Conservation (phyloP, 2,888 invertebrate genomes). For the Apamea anceps region DNA sequence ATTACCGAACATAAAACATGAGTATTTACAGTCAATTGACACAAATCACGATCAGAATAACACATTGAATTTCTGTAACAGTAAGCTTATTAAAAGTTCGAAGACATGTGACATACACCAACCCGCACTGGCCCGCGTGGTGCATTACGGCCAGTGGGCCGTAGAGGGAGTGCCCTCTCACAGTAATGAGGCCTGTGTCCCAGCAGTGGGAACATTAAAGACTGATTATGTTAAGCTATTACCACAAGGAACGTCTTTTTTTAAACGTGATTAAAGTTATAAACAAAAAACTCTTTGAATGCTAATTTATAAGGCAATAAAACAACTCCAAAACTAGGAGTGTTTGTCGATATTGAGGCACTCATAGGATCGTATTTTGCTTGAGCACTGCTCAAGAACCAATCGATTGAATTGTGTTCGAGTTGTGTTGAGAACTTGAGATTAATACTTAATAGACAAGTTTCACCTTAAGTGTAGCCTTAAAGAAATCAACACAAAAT, state of each 20-base stretch:
- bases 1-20: slow-evolving; percentile 32
- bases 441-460: no score
- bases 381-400: not conserved
- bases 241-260: not conserved
- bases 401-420: not conserved
- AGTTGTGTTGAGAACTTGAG: slow-evolving; percentile 14
- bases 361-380: not conserved
- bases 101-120: not conserved
- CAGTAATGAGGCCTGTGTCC: no score
- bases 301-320: not conserved
- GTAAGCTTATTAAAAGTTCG: not conserved
- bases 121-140: not conserved
- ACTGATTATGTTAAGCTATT: not conserved
- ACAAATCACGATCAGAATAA: slow-evolving; percentile 19
- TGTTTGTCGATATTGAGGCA: slow-evolving; percentile 2
- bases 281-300: not conserved
- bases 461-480: not conserved
- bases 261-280: not conserved
- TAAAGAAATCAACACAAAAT: not conserved
- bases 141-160: no score
- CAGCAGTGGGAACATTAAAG: no score
- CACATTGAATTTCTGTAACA: slow-evolving; percentile 11
- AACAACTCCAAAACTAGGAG: not conserved
- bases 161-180: no score
- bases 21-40: slow-evolving; percentile 27